These are phyloP conservation scores for Epinotia brunnichana DNA, from an alignment of 2,888 invertebrate genomes.

Conservation along the genomic window DNA sequence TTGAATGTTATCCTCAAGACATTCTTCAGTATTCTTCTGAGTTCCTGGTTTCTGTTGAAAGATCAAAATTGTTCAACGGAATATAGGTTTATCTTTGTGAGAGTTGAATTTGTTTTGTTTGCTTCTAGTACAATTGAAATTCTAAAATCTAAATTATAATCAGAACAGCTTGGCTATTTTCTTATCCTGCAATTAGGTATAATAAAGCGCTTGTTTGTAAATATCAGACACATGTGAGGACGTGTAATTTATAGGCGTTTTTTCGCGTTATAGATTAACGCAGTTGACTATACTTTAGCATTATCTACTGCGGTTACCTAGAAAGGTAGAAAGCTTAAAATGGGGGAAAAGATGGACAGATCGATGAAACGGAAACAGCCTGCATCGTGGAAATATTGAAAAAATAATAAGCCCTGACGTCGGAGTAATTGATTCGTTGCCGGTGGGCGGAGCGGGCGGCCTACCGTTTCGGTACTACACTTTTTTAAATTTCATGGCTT, in stretches of 20 bases:
- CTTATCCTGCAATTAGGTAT: no score
- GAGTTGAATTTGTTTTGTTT: no score
- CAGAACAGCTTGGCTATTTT: no score
- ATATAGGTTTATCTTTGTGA: no score
- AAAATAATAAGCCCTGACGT: constrained; percentile 30
- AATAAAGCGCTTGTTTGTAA: no score
- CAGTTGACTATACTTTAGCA: neutral
- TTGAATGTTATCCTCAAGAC: no score
- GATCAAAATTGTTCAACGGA: no score
- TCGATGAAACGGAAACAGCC: constrained; percentile 19
- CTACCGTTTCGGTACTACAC: neutral
- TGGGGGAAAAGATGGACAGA: constrained; percentile 15
- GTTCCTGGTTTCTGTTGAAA: no score
- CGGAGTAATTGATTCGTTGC: constrained; percentile 24
- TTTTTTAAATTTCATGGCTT: constrained; percentile 1
- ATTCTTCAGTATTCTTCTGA: no score
- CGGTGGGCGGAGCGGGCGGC: neutral
- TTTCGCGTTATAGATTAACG: neutral
- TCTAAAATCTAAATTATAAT: no score
- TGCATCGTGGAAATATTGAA: constrained; percentile 26
- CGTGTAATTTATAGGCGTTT: no score
- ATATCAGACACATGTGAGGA: neutral
- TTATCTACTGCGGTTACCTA: neutral
- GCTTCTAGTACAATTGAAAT: no score
- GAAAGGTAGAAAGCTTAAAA: constrained; percentile 2